These are phyloP conservation scores for Pristionchus maxplancki DNA, from an alignment of 2,888 invertebrate species.

Conservation along the genomic window DNA sequence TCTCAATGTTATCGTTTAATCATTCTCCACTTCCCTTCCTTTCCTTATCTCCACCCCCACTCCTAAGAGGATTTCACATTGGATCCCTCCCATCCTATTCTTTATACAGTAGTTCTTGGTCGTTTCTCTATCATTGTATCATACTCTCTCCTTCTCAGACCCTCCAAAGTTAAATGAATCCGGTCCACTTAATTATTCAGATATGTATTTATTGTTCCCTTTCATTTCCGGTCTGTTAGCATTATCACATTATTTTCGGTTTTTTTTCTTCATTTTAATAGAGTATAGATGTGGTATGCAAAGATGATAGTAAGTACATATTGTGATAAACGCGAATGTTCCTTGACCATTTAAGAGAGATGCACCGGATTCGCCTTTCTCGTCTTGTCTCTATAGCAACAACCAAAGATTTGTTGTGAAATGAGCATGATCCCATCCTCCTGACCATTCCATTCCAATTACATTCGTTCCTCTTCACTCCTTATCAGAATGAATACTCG, in stretches of 20 bases:
- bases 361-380: background rate
- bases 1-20: slow-evolving; percentile 36
- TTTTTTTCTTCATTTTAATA: background rate
- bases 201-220: slow-evolving; percentile 15
- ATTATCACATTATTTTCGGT: background rate
- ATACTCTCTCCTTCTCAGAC: background rate
- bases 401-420: background rate
- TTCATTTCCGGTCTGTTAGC: slow-evolving; percentile 21
- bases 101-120: background rate
- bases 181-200: background rate
- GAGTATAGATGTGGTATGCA: slow-evolving; percentile 4
- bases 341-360: background rate
- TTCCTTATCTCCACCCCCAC: slow-evolving; percentile 27
- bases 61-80: background rate
- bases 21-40: background rate
- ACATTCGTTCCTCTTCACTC: background rate
- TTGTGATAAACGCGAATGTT: background rate
- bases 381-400: slow-evolving; percentile 37
- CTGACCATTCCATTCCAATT: too few relatives aligned
- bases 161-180: slow-evolving; percentile 31
- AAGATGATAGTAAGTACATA: slow-evolving; percentile 33
- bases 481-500: slow-evolving; percentile 29
- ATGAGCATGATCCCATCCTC: background rate
- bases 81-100: background rate
- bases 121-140: background rate